A percentile compares a stretch with the other conserved stretches of the same genome.
Conservation (phyloP, 2,113 vertebrate species). For the Bujurquina vittata region DNA sequence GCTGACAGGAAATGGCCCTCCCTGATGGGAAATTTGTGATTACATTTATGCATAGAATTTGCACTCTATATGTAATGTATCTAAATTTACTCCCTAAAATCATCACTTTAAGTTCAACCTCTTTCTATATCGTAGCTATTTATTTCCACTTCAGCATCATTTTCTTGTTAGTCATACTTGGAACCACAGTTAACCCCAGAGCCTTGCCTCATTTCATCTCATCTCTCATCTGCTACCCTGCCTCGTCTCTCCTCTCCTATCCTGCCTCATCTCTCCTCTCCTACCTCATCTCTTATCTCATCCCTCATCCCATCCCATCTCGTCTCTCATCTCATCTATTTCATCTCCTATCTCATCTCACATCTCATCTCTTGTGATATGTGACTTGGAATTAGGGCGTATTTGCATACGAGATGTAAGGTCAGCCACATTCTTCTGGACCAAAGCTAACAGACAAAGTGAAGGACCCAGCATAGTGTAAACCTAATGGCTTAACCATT, state of each 20-base stretch:
- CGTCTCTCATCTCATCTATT: too few relatives aligned
- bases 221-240: too few relatives aligned
- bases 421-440: constrained; percentile 45
- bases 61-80: not conserved
- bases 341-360: too few relatives aligned
- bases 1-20: too few relatives aligned
- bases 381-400: constrained; percentile 54
- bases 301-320: too few relatives aligned
- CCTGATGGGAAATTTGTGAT: too few relatives aligned
- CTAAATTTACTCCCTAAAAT: not conserved
- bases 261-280: too few relatives aligned
- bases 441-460: constrained; percentile 40
- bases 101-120: not conserved
- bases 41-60: not conserved
- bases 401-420: constrained; percentile 45
- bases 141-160: not conserved
- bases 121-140: not conserved
- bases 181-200: constrained; percentile 30
- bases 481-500: constrained; percentile 15
- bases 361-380: constrained; percentile 1
- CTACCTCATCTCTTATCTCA: too few relatives aligned
- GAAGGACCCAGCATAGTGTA: constrained; percentile 15
- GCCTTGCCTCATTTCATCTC: not conserved
- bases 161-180: not conserved
- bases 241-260: too few relatives aligned